phyloP scores from a whole-genome alignment of 2,797 vertebrate genomes.

The Sparidentex hasta region DNA sequence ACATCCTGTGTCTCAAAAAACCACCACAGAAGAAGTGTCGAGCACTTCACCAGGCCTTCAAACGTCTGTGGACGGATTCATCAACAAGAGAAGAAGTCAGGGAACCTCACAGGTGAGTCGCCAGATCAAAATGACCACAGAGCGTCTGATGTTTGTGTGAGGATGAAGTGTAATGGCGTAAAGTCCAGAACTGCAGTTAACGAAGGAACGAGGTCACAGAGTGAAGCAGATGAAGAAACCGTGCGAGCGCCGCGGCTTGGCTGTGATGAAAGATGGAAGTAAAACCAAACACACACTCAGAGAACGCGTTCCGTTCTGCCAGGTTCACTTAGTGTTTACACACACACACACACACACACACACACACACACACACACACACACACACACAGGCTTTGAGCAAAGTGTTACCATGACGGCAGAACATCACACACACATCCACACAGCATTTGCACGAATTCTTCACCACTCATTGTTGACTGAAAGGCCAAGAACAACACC shows the following conservation, averaged over 20 bases:
- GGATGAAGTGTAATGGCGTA: too few relatives aligned
- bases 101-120: too few relatives aligned
- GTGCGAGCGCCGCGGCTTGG: not conserved
- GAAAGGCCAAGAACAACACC: slow-evolving; percentile 39
- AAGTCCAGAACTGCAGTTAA: too few relatives aligned
- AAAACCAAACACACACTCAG: slow-evolving; percentile 19
- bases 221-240: slow-evolving; percentile 6
- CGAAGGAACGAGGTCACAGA: not conserved
- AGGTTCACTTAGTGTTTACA: slow-evolving; percentile 30
- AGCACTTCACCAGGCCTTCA: too few relatives aligned
- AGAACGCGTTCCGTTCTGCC: slow-evolving; percentile 54
- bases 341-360: slow-evolving; percentile 23
- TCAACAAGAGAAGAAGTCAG: too few relatives aligned
- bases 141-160: too few relatives aligned
- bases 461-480: not conserved
- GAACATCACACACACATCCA: slow-evolving; percentile 1
- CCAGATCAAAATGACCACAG: too few relatives aligned
- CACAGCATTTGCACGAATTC: slow-evolving; percentile 9
- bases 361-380: slow-evolving; percentile 22
- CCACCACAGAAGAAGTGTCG: too few relatives aligned
- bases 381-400: slow-evolving; percentile 21
- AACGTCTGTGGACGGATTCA: too few relatives aligned
- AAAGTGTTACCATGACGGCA: slow-evolving; percentile 26
- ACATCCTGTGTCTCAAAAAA: too few relatives aligned
- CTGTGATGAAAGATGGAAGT: slow-evolving; percentile 20